Evolutionary conservation across 2,113 vertebrate species (phyloP).

Genomic region (Sylvietta virens): DNA sequence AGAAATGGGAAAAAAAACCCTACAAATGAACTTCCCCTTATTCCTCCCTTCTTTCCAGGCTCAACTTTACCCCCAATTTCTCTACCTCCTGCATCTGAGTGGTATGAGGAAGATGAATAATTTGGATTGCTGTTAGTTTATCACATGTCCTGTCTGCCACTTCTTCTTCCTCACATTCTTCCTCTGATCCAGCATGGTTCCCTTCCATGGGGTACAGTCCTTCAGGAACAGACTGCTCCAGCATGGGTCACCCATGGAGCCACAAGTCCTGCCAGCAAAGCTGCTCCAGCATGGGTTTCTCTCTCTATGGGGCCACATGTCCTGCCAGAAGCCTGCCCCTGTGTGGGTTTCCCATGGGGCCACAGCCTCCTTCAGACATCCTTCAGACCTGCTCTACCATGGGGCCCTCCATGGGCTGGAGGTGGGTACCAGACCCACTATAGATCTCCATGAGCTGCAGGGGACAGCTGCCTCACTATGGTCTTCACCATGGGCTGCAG

Average conservation of each 20-base stretch:
- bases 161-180: background rate
- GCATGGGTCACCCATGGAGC: no score
- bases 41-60: background rate
- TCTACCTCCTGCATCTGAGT: fast-evolving
- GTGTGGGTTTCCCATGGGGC: no score
- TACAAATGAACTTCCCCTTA: background rate
- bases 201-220: background rate
- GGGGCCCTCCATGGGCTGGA: background rate
- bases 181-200: background rate
- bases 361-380: background rate
- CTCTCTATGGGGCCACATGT: background rate
- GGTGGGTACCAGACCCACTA: background rate
- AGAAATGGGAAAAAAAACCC: background rate
- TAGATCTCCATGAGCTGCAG: background rate
- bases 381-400: background rate
- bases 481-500: background rate
- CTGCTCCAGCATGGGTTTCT: background rate
- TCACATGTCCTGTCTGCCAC: background rate
- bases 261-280: background rate
- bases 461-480: background rate
- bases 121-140: background rate
- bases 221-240: background rate
- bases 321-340: background rate
- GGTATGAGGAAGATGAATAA: background rate
- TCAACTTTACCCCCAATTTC: background rate